Base-by-base conservation (phyloP, 2,888 invertebrate species). In the Eristalis intricaria region DNA sequence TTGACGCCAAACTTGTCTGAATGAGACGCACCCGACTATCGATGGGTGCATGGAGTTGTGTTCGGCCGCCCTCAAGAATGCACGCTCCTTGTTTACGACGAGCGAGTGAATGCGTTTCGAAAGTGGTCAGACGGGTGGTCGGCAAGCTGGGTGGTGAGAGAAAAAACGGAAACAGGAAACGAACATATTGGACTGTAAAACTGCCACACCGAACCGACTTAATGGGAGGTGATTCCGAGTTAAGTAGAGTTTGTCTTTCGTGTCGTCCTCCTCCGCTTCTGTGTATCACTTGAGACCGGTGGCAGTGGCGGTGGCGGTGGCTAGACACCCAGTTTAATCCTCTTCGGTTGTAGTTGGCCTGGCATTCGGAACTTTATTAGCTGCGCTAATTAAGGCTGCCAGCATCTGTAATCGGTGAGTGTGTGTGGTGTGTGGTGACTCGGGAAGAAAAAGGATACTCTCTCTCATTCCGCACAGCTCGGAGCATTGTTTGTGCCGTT, bases 211-310 rank as follows among this genome's bases (percentile, higher is more conserved):
- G 66, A 58, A 73, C 63, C 63, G 22, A 73, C 71, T 43, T 68
- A 76, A 76, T 85, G 40, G 79, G 75, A 76, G 80, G 76, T 69
- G 76, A 85, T 84, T 68, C 66, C 50, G 40, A 66, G 60, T 75
- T 80, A 79, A 84, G 69, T 61, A 50, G 64, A 78, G 69, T 69
- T 77, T 76, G 50, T 82, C 58, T 70, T 43, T 32, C 32, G 29
- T 61, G 50, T 77, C 15, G 76, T 71, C 66, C 58, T 82, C 15
- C 29, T 15, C 19, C 32, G 5, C 43, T 40, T 63, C 43, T 7
- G 5, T 23, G 11, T 58, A 5, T 60, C 8, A 7, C 11, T 35
- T n/a, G 43, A 19, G 11, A 60, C 65, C 10, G 13, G 66, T 32
- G 66, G 15, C n/a, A 3, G 26, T 26, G 26, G 26, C 10, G 13